Base-by-base conservation (phyloP, 2,888 invertebrate genomes). In the Bimastos eiseni region DNA sequence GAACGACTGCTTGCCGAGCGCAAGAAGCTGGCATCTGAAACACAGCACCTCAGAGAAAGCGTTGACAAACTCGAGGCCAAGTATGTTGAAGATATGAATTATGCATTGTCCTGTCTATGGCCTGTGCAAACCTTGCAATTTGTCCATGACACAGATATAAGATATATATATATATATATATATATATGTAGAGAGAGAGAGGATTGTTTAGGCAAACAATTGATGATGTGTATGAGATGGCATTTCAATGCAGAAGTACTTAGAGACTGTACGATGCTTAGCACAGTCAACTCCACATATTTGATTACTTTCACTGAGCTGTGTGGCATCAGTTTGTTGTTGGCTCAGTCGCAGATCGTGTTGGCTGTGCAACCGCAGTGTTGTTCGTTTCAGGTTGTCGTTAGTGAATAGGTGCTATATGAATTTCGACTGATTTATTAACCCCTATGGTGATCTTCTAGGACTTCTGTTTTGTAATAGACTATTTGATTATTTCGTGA, bases 31-130 rank as follows among this genome's bases (percentile, higher is more conserved):
- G 95, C 95, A n/a, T 95, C 95, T 30, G 96, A 97, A 91, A 95
- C 96, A 41, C 96, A 96, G 44, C 93, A 93, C 5, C 94, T 96
- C 4, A 96, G 96, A 83, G 96, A 96, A 89, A 95, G 95, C 93
- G 94, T 96, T 4, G 97, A 97, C 91, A 94, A 95, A 24, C 96
- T 97, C 92, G 96, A 96, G 91, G 94, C 95, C 41, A 94, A 94
- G 95, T 95, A 89, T 36, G 44, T 41, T 24, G n/a, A 11, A 70
- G n/a, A n/a, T 17, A n/a, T 70, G 30, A 70, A 30, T 70, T 49
- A 24, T 49, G 49, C 24, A 8, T n/a, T 70, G 11, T 70, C 19
- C 13, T 13, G 17, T 49, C 24, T 49, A n/a, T n/a, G n/a, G n/a
- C n/a, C 21, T 49, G 21, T 49, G 5, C 49, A 49, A 21, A 49